phyloP scores from a whole-genome alignment of 2,888 invertebrate genomes.

The Troides aeacus region DNA sequence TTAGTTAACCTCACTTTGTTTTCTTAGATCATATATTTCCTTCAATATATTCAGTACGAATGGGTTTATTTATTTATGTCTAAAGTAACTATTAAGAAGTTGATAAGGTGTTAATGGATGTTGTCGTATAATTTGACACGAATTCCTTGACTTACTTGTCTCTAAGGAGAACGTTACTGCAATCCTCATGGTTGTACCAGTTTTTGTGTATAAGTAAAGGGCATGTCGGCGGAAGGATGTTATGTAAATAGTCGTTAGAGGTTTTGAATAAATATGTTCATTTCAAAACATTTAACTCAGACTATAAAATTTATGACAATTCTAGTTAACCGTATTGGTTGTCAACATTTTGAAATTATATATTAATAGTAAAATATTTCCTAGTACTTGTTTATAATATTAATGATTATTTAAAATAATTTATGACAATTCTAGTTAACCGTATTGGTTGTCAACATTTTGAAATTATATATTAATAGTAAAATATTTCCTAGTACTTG shows the following conservation, averaged over 20 bases:
- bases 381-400: too few relatives aligned
- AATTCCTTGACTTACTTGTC: conserved; percentile 25
- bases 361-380: too few relatives aligned
- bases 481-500: too few relatives aligned
- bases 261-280: neutral
- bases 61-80: conserved; percentile 3
- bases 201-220: conserved; percentile 21
- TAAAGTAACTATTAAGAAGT: conserved; percentile 7
- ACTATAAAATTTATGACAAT: neutral
- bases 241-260: neutral
- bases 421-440: neutral
- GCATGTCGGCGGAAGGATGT: neutral
- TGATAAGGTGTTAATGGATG: conserved; percentile 13
- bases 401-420: neutral
- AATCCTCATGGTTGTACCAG: conserved; percentile 9
- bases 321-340: neutral
- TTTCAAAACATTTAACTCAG: neutral
- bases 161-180: conserved; percentile 6
- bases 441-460: neutral
- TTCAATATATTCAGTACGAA: conserved; percentile 1
- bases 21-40: neutral
- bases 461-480: neutral
- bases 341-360: neutral
- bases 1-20: neutral
- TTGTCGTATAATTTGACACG: conserved; percentile 17